Base-by-base conservation (phyloP, 2,888 invertebrate genomes). In the Cephalotes varians region DNA sequence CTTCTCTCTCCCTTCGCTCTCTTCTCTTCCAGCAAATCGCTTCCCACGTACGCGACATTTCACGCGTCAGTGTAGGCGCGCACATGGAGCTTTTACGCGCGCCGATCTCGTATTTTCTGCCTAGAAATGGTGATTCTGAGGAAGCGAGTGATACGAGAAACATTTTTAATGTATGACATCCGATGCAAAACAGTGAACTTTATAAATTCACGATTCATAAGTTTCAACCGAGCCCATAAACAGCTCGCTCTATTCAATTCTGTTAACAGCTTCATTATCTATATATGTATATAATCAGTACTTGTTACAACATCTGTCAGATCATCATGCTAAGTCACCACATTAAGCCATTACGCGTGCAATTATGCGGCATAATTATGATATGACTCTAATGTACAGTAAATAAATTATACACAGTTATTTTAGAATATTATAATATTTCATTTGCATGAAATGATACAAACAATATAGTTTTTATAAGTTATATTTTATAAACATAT, bases 21-120 rank as follows among this genome's bases (percentile, higher is more conserved):
- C 12, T 40, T 64, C 18, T 15, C 18, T 44, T 47, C 5, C 28
- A 64, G 40, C 40, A 84, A 58, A 74, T 81, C 47, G 28, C 87
- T 85, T 86, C 88, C 86, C 86, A 87, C 87, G 79, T 82, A 56
- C 31, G 64, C 15, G 58, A 65, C 81, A 49, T 56, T n/a, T 85
- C 60, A 56, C 54, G 56, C 54, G 31, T 12, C 34, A 62, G 74
- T 72, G 87, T 88, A 64, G 85, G 88, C 84, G 47, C 28, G 47
- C 79, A 58, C 82, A 86, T 82, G 34, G 37, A 44, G n/a, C 73
- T 72, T 62, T 51, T 49, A 56, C 18, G 9, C 37, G 62, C 28
- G 18, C 21, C 37, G n/a, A 54, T 76, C 76, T 64, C 40, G 54
- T 25, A 28, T 28, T 77, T 77, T 67, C 77, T 69, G 71, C 56